Percentiles rank a stretch among this genome's conserved stretches.
These are phyloP conservation scores for Papilio xuthus DNA, from an alignment of 1,140 invertebrate genomes.

Conservation along the genomic window DNA sequence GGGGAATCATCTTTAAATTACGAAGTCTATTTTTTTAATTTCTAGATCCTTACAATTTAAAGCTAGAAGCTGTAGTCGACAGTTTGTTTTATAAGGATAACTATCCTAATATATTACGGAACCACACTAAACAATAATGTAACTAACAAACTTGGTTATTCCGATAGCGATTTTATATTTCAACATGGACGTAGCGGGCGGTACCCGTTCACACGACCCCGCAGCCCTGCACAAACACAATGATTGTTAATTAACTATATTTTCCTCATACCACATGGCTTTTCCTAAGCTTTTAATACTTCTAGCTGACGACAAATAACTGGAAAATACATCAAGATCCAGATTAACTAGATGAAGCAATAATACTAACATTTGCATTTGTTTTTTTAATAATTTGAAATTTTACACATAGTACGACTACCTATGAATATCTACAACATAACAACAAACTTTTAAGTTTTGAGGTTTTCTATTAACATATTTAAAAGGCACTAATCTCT, in stretches of 20 bases:
- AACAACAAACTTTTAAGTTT: no score
- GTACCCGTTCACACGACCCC: conserved; percentile 20
- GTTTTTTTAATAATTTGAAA: neutral
- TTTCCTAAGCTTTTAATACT: conserved; percentile 14
- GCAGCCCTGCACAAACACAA: conserved; percentile 8
- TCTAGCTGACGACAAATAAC: neutral
- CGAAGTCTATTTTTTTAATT: no score
- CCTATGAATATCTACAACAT: no score
- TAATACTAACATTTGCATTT: neutral
- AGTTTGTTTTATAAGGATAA: neutral
- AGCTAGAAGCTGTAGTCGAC: neutral
- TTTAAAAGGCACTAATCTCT: no score
- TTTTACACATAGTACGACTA: no score
- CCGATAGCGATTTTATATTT: conserved; percentile 15
- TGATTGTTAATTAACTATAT: neutral
- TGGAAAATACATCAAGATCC: conserved; percentile 1
- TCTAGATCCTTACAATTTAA: no score
- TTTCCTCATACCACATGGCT: conserved; percentile 30
- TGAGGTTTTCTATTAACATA: no score
- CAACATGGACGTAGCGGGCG: conserved; percentile 18
- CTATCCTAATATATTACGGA: neutral
- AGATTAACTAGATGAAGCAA: neutral
- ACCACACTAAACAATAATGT: neutral
- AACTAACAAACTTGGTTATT: conserved; percentile 6
- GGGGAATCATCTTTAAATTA: no score